Conservation (phyloP, 2,888 invertebrate genomes). For the Marronus borbonicus region DNA sequence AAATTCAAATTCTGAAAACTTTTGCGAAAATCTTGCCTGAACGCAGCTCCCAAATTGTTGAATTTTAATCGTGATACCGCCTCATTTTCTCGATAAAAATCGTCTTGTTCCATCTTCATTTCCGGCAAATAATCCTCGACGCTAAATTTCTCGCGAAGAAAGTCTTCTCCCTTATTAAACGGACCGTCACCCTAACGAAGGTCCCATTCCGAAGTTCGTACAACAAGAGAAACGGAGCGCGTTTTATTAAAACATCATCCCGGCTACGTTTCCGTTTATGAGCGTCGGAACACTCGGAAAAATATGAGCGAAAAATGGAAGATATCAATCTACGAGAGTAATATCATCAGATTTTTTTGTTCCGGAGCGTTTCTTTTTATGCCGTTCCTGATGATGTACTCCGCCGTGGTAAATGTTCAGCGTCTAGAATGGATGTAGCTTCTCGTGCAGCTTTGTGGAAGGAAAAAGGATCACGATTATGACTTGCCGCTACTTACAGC, state of each 20-base stretch:
- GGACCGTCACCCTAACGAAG: neutral
- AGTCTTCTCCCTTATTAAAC: neutral
- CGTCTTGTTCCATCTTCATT: no score
- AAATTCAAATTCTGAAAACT: no score
- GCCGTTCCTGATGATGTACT: neutral
- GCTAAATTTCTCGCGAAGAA: neutral
- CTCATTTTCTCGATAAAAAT: no score
- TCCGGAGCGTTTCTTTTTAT: neutral
- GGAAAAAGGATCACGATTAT: no score
- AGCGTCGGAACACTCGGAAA: neutral
- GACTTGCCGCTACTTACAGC: no score
- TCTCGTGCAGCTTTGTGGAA: no score
- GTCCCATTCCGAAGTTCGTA: neutral
- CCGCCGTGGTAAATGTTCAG: neutral
- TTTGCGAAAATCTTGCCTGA: no score
- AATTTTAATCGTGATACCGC: no score
- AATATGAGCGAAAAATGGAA: constrained; percentile 7
- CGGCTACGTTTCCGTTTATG: neutral
- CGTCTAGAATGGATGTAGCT: no score
- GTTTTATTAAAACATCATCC: neutral
- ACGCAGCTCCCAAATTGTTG: no score
- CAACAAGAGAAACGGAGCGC: neutral
- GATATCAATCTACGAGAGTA: neutral
- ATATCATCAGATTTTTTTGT: neutral
- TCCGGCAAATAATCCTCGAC: neutral